Conservation (phyloP, 92 coral and sea anemone genomes). For the Epizoanthus ramosus region DNA sequence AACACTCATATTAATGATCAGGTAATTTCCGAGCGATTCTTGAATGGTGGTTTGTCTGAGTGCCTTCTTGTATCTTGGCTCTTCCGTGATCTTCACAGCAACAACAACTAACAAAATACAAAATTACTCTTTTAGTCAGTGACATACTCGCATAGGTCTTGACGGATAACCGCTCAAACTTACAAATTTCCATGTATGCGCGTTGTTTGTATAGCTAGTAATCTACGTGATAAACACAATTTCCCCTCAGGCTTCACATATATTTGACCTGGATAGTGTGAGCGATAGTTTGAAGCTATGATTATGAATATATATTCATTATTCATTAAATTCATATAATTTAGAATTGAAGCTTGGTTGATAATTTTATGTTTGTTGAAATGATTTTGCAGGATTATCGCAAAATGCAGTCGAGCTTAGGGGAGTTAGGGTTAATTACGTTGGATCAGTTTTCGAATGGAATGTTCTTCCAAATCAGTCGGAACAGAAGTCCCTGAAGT, state of each 20-base stretch:
- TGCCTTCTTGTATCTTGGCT: neutral
- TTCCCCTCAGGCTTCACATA: too few relatives aligned
- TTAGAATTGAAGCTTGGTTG: neutral
- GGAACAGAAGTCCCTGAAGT: too few relatives aligned
- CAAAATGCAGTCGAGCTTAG: slow-evolving; percentile 5
- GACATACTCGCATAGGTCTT: too few relatives aligned
- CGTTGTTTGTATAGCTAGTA: too few relatives aligned
- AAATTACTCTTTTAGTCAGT: too few relatives aligned
- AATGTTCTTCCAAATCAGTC: neutral
- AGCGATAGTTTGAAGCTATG: neutral
- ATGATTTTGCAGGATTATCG: too few relatives aligned
- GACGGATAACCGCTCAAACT: neutral
- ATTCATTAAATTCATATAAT: neutral
- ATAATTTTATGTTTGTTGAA: neutral
- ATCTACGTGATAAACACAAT: too few relatives aligned
- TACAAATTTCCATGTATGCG: too few relatives aligned
- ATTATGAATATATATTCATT: neutral
- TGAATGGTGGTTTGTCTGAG: neutral
- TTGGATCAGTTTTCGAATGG: neutral
- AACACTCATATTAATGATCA: neutral
- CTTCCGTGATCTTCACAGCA: neutral
- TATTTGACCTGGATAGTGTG: too few relatives aligned
- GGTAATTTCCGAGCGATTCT: slow-evolving; percentile 9
- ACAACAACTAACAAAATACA: too few relatives aligned
- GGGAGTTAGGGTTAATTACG: neutral